Evolutionary conservation across 2,113 vertebrate genomes (phyloP).

Genomic region (Gasterosteus aculeatus): DNA sequence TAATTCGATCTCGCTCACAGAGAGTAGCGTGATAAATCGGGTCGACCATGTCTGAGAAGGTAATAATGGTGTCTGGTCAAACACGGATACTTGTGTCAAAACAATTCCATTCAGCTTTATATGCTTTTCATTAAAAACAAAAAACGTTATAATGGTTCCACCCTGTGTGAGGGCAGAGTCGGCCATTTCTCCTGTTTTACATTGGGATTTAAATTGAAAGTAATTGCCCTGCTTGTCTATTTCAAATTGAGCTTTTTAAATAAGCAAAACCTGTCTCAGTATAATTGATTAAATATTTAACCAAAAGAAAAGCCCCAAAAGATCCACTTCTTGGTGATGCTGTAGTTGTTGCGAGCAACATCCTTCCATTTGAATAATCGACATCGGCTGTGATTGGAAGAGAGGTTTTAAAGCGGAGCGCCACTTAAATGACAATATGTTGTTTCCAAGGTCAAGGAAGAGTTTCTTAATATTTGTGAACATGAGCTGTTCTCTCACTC

Average conservation of each 20-base stretch:
- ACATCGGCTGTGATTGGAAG: constrained; percentile 16
- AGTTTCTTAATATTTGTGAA: neutral
- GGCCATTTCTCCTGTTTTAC: neutral
- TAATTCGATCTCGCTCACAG: constrained; percentile 38
- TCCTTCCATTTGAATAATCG: neutral
- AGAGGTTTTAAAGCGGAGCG: neutral
- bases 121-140: constrained; percentile 26
- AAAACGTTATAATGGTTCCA: constrained; percentile 24
- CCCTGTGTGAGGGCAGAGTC: constrained; percentile 2
- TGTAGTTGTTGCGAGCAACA: neutral
- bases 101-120: constrained; percentile 42
- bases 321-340: neutral
- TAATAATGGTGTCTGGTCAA: constrained; percentile 58
- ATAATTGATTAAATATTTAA: constrained; percentile 4
- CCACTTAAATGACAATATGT: neutral
- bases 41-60: constrained; percentile 57
- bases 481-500: neutral
- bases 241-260: constrained; percentile 1
- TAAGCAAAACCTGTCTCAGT: neutral
- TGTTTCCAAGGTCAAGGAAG: neutral
- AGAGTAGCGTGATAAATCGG: constrained; percentile 54
- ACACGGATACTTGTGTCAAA: constrained; percentile 46
- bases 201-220: constrained; percentile 42
- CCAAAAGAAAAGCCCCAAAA: neutral
- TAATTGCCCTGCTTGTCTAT: constrained; percentile 38